Evolutionary conservation across 1,140 invertebrate genomes (phyloP).

Genomic region (Proales similis): DNA sequence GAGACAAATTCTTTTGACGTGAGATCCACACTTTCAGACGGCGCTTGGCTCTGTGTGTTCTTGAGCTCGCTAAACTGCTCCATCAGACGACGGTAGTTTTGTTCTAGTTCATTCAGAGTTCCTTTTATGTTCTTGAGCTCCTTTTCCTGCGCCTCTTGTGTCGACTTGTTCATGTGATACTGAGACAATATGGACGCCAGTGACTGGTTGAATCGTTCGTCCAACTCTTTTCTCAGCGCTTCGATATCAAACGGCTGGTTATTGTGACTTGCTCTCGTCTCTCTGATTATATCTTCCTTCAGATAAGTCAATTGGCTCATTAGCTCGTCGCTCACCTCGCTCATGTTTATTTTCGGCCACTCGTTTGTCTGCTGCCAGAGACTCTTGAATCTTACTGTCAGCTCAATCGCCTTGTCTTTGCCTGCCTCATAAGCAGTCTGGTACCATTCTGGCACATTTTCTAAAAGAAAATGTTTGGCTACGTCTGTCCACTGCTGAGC

Average conservation of each 20-base stretch:
- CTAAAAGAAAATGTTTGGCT: no score
- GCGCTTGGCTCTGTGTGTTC: not conserved
- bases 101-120: conserved; percentile 13
- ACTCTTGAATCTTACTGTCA: not conserved
- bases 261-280: conserved; percentile 4
- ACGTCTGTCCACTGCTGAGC: no score
- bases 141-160: conserved; percentile 5
- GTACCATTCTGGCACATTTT: no score
- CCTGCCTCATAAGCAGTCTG: conserved; percentile 18
- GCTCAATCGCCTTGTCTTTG: conserved; percentile 2
- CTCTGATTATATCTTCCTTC: not conserved
- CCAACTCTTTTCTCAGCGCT: conserved; percentile 1
- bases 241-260: not conserved
- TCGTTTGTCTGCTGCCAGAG: no score
- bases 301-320: not conserved
- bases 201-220: conserved; percentile 26
- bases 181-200: conserved; percentile 20
- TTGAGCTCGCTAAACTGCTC: not conserved
- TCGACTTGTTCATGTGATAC: not conserved
- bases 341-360: no score
- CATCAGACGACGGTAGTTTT: conserved; percentile 3
- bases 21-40: not conserved
- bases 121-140: conserved; percentile 22
- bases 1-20: not conserved
- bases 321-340: no score